Base-by-base conservation (phyloP, 2,888 invertebrate genomes). In the Drosophila putrida region DNA sequence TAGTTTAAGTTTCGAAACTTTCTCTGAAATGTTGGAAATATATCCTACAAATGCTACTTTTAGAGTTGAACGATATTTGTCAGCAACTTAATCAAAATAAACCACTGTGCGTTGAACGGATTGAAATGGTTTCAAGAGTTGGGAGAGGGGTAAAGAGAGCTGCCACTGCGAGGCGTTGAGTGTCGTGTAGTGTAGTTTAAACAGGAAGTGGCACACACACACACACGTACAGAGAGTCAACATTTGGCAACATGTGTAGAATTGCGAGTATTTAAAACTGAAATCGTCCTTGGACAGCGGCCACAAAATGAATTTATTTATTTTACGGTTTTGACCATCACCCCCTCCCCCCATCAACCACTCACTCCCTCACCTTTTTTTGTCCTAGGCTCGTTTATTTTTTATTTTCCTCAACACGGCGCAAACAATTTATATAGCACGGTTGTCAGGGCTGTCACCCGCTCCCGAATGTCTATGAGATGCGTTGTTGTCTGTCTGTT, bases 241-340 rank as follows among this genome's bases (percentile, higher is more conserved):
- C 63, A 72, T 77, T 76, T 77, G 73, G 73, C 73, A 77, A 76
- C 75, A 76, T 76, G 75, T 79, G 63, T 58, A 62, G 39, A 51
- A 57, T 73, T 70, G 77, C 61, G 58, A 85, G 81, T 75, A 85
- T 85, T 85, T 85, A 82, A 85, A 88, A 85, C 71, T 60, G 70
- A 49, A 54, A 65, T 71, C 71, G 86, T 60, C 81, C 82, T 84
- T 88, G 80, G 84, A 67, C 71, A 78, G 62, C 68, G 59, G 80
- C 82, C 80, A 72, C 85, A 85, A 88, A 88, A 88, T 88, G 81
- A 86, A 88, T 86, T 88, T 85, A 84, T 86, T 81, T 87, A 71
- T 69, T 77, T 72, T 76, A 84, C 78, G 66, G 68, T 71, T 69
- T 60, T 54, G 54, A 60, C 47, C 62, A 43, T 53, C 53, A 38